A percentile compares a stretch with the other conserved stretches of the same genome.
phyloP scores from a whole-genome alignment of 2,888 invertebrate species.

The Limnephilus rhombicus region DNA sequence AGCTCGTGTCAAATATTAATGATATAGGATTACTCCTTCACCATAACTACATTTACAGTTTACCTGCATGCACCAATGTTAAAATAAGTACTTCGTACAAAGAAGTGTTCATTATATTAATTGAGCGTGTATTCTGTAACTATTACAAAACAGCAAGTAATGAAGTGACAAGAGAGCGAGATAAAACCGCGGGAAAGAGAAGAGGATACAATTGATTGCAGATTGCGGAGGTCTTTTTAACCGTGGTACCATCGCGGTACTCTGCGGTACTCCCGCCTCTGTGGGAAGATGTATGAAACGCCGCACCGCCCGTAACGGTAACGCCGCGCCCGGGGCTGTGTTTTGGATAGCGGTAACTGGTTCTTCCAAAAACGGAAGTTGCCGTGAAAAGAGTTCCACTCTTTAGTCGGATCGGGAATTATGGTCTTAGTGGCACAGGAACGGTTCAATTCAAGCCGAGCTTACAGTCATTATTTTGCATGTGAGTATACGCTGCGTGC shows the following conservation, averaged over 20 bases:
- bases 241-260: background rate
- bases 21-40: background rate
- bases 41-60: background rate
- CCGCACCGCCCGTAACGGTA: conserved; percentile 37
- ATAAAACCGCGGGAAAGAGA: conserved; percentile 3
- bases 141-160: background rate
- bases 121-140: conserved; percentile 2
- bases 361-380: conserved; percentile 46
- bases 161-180: background rate
- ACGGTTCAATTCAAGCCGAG: background rate
- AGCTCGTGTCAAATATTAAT: background rate
- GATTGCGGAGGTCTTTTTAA: background rate
- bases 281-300: background rate
- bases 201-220: background rate
- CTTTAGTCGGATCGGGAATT: conserved; percentile 23
- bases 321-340: conserved; percentile 5
- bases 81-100: background rate
- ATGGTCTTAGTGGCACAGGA: background rate
- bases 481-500: background rate
- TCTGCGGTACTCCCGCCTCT: background rate
- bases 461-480: background rate
- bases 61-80: background rate
- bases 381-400: background rate
- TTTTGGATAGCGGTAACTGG: conserved; percentile 45
- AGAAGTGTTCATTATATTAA: conserved; percentile 18